Conservation (phyloP, 2,113 vertebrate genomes). For the Phoenicopterus ruber region DNA sequence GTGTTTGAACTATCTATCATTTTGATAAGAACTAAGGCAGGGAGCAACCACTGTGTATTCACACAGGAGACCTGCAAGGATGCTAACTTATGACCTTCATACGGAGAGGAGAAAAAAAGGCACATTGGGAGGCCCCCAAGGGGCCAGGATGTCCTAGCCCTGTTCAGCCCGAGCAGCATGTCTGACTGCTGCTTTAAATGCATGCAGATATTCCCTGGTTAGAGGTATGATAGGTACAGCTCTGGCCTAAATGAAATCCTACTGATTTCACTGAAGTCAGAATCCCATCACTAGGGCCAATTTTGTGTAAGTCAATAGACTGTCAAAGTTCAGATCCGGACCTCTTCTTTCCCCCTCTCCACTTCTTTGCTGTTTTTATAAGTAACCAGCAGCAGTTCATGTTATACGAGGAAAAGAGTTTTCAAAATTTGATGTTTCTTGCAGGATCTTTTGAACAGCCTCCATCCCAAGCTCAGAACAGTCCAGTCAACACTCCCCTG, state of each 20-base stretch:
- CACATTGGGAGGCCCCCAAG: not conserved
- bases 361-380: not conserved
- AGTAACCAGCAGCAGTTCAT: not conserved
- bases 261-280: not conserved
- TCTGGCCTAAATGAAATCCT: not conserved
- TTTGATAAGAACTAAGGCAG: not conserved
- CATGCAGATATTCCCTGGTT: not conserved
- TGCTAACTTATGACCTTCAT: not conserved
- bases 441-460: not conserved
- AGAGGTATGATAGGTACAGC: not conserved
- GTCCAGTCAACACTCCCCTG: not conserved
- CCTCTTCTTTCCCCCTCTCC: not conserved
- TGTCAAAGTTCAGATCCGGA: not conserved
- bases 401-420: not conserved
- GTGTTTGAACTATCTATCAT: not conserved
- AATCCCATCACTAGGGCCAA: not conserved
- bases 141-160: not conserved
- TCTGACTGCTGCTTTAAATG: not conserved
- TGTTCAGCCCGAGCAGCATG: not conserved
- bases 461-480: not conserved
- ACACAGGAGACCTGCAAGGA: not conserved
- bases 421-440: not conserved
- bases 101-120: not conserved
- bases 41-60: not conserved
- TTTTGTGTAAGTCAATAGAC: not conserved